A percentile compares a stretch with the other conserved stretches of the same genome.
These are phyloP conservation scores for Drosophila rufa DNA, from an alignment of 1,140 invertebrate species.

Conservation along the genomic window DNA sequence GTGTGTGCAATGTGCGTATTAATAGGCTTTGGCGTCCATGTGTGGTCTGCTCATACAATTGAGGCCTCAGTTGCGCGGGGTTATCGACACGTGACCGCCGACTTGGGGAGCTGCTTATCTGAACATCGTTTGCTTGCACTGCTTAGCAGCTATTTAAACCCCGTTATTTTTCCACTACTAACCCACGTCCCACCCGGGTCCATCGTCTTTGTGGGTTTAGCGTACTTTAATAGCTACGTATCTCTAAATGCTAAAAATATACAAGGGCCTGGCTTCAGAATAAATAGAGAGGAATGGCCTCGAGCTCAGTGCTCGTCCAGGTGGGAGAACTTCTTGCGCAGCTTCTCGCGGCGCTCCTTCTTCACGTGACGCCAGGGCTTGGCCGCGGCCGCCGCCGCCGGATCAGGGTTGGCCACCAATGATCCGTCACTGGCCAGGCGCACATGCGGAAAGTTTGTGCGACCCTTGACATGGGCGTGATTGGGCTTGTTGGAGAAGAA, in stretches of 20 bases:
- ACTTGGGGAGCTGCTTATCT: slow-evolving; percentile 3
- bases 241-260: slow-evolving; percentile 33
- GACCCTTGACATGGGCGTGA: slow-evolving; percentile 86
- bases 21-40: not conserved
- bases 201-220: not conserved
- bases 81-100: slow-evolving; percentile 14
- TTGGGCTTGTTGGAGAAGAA: slow-evolving; percentile 87
- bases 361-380: slow-evolving; percentile 94
- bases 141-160: not conserved
- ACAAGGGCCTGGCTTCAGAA: slow-evolving; percentile 14
- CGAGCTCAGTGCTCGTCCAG: slow-evolving; percentile 88
- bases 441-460: slow-evolving; percentile 84
- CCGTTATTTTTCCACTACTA: no score
- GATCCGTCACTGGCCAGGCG: slow-evolving; percentile 69
- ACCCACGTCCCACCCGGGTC: no score
- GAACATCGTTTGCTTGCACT: not conserved
- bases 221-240: slow-evolving; percentile 29
- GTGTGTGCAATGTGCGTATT: slow-evolving; percentile 11
- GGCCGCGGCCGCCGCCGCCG: slow-evolving; percentile 88
- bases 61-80: not conserved
- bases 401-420: slow-evolving; percentile 57
- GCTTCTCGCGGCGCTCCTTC: slow-evolving; percentile 94
- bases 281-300: slow-evolving; percentile 12
- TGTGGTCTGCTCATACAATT: not conserved
- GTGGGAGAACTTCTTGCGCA: slow-evolving; percentile 92